Evolutionary conservation across 2,888 invertebrate genomes (phyloP).

Genomic region (Bhutanitis thaidina): DNA sequence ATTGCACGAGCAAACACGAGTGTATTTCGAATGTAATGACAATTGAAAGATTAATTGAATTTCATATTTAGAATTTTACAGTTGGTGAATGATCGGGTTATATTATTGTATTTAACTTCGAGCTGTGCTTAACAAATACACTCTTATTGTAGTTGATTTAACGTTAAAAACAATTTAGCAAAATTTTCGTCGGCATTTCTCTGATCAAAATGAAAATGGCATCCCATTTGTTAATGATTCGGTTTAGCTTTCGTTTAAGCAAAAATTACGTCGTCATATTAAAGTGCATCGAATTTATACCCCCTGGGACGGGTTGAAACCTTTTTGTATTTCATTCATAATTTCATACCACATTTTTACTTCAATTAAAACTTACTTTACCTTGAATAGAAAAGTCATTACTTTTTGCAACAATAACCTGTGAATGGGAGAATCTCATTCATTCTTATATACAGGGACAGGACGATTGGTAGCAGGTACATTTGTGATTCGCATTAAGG

Average conservation of each 20-base stretch:
- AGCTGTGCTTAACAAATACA: not conserved
- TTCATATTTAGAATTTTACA: slow-evolving; percentile 50
- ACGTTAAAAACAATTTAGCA: slow-evolving; percentile 28
- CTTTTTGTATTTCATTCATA: slow-evolving; percentile 41
- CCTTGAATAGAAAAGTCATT: slow-evolving; percentile 31
- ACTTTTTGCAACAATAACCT: slow-evolving; percentile 2
- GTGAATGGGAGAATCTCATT: too few species aligned
- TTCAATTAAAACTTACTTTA: slow-evolving; percentile 44
- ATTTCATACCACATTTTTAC: slow-evolving; percentile 44
- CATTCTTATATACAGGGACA: too few species aligned
- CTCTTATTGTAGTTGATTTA: slow-evolving; percentile 18
- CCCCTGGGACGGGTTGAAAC: slow-evolving; percentile 26
- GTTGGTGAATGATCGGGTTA: slow-evolving; percentile 49
- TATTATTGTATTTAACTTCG: slow-evolving; percentile 21
- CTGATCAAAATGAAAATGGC: slow-evolving; percentile 30
- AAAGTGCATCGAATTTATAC: slow-evolving; percentile 25
- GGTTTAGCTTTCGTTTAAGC: slow-evolving; percentile 37
- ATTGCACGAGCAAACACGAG: slow-evolving; percentile 65
- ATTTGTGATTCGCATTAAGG: too few species aligned
- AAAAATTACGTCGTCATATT: slow-evolving; percentile 44
- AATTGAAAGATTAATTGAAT: slow-evolving; percentile 74
- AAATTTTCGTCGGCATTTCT: slow-evolving; percentile 51
- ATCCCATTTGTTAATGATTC: slow-evolving; percentile 30
- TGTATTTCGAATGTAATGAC: slow-evolving; percentile 57
- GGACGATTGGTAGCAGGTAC: too few species aligned